Percentiles rank a stretch among this genome's conserved stretches.
Evolutionary conservation across 2,113 vertebrate species (phyloP).

Genomic region (Apteryx owenii): DNA sequence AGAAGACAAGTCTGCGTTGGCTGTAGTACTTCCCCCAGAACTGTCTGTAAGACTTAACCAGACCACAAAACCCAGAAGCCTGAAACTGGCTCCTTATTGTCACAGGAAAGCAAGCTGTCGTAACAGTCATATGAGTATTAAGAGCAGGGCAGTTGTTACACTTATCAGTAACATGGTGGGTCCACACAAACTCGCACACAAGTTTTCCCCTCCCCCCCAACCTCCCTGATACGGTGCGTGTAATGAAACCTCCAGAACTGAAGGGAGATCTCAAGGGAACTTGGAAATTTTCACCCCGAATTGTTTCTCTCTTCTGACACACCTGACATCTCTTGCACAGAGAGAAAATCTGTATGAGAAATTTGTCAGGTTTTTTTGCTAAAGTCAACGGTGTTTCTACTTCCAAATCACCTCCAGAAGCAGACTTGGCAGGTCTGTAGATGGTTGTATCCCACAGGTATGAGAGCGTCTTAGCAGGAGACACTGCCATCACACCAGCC

Average conservation of each 20-base stretch:
- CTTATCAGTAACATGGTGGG: not conserved
- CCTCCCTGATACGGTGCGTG: not conserved
- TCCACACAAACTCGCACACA: fast-evolving
- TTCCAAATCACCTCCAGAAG: not conserved
- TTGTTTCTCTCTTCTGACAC: not conserved
- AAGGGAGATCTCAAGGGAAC: not conserved
- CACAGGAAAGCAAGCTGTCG: not conserved
- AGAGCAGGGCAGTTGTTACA: fast-evolving
- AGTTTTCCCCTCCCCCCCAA: not conserved
- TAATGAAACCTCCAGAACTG: not conserved
- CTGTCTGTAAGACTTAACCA: not conserved
- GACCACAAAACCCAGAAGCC: slow-evolving; percentile 13
- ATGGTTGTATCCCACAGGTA: not conserved
- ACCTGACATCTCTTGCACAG: not conserved
- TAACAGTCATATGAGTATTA: fast-evolving
- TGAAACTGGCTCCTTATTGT: not conserved
- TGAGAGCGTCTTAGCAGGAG: not conserved
- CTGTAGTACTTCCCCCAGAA: slow-evolving; percentile 33
- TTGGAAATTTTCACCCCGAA: not conserved
- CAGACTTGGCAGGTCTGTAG: not conserved
- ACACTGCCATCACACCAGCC: not conserved
- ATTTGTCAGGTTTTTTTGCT: not conserved
- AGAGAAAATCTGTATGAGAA: not conserved
- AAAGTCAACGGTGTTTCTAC: not conserved
- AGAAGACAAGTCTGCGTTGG: not conserved